These are phyloP conservation scores for Philonicus albiceps DNA, from an alignment of 2,888 invertebrate genomes.

Conservation along the genomic window DNA sequence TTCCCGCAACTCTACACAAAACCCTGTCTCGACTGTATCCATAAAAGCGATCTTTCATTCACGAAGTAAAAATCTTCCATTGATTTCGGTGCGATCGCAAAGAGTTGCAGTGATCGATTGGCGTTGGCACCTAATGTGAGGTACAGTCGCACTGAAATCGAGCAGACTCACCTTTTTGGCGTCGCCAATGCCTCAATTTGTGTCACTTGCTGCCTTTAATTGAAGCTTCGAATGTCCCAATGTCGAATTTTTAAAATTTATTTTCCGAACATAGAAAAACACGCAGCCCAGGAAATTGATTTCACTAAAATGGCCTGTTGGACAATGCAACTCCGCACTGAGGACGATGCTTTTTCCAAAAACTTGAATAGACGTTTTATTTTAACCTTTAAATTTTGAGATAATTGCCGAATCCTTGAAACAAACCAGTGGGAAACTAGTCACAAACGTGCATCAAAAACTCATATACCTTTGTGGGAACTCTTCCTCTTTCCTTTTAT, in stretches of 20 bases:
- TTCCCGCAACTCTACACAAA: not conserved
- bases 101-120: conserved; percentile 25
- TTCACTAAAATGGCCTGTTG: not conserved
- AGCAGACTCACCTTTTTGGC: conserved; percentile 21
- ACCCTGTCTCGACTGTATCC: not conserved
- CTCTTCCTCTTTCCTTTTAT: conserved; percentile 20
- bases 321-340: not conserved
- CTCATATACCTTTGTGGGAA: not conserved
- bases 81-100: not conserved
- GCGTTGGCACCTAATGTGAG: conserved; percentile 18
- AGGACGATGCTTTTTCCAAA: not conserved
- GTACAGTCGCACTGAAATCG: not conserved
- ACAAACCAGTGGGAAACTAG: not conserved
- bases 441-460: not conserved
- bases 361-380: not conserved
- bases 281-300: not conserved
- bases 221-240: not conserved
- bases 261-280: not conserved
- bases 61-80: not conserved
- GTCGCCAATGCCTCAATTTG: conserved; percentile 1
- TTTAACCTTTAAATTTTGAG: not conserved
- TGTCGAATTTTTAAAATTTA: not conserved
- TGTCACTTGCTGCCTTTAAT: conserved; percentile 9
- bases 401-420: conserved; percentile 6
- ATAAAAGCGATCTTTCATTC: conserved; percentile 26